Conservation (phyloP, 2,797 vertebrate species). For the Lacerta bilineata region DNA sequence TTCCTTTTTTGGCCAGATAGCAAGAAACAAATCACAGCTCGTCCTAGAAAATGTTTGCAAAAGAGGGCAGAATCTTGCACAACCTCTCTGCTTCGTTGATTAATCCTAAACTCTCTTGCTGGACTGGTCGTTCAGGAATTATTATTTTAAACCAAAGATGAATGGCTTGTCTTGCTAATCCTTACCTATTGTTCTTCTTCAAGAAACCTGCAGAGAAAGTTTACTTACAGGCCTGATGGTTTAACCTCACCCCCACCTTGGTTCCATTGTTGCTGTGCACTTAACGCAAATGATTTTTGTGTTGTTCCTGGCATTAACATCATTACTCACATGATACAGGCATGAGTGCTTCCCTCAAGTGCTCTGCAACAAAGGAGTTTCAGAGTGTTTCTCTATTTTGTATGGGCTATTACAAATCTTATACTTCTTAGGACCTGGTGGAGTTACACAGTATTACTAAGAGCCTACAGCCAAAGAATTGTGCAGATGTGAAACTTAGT, state of each 20-base stretch:
- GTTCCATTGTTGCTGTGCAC: not conserved
- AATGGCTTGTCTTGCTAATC: slow-evolving; percentile 12
- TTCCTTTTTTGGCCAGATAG: not conserved
- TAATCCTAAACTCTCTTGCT: not conserved
- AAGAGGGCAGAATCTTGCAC: not conserved
- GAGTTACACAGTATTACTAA: not conserved
- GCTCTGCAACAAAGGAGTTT: not conserved
- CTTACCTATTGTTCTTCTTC: slow-evolving; percentile 22
- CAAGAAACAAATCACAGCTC: not conserved
- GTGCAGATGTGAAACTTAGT: not conserved
- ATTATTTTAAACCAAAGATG: not conserved
- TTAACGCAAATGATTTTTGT: slow-evolving; percentile 12
- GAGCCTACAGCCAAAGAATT: not conserved
- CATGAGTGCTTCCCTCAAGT: not conserved
- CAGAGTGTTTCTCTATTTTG: not conserved
- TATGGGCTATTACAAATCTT: not conserved
- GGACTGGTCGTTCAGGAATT: slow-evolving; percentile 10
- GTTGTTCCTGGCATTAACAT: not conserved
- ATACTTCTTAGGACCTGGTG: not conserved
- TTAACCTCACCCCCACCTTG: not conserved
- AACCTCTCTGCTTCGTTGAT: not conserved
- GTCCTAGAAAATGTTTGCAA: not conserved
- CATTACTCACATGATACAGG: not conserved
- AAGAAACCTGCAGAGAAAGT: slow-evolving; percentile 7
- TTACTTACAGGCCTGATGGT: slow-evolving; percentile 1